A percentile compares a stretch with the other conserved stretches of the same genome.
Conservation (phyloP, 2,113 vertebrate genomes). For the Zosterops hypoxanthus region DNA sequence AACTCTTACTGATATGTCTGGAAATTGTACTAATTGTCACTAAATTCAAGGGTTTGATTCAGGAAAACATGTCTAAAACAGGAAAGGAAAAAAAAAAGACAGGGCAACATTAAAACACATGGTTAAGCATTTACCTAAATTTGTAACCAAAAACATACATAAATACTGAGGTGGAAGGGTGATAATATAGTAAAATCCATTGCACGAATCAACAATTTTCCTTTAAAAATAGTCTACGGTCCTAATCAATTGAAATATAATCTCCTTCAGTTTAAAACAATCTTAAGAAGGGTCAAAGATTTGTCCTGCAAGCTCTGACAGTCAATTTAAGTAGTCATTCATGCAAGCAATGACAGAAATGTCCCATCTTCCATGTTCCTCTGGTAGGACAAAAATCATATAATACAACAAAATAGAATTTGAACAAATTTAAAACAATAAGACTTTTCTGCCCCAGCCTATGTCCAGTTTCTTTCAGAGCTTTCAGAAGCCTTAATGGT, state of each 20-base stretch:
- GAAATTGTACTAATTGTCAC: background rate
- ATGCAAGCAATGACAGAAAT: background rate
- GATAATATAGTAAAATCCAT: background rate
- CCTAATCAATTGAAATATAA: background rate
- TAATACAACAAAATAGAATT: background rate
- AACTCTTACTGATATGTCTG: background rate
- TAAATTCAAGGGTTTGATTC: background rate
- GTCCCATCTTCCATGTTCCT: background rate
- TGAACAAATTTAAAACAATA: background rate
- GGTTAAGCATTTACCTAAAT: background rate
- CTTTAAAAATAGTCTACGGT: background rate
- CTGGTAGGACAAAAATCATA: background rate
- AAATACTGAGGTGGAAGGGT: background rate
- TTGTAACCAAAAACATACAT: background rate
- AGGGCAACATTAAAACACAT: background rate
- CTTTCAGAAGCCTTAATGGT: background rate
- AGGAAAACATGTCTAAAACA: background rate
- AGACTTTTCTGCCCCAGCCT: background rate
- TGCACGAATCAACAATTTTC: background rate
- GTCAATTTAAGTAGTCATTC: background rate
- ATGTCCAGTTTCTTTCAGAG: rapidly evolving
- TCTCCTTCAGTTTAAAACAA: background rate
- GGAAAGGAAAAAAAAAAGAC: background rate
- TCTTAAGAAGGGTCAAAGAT: background rate
- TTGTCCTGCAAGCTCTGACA: background rate